Conservation (phyloP, 2,797 vertebrate genomes). For the Phylloscopus collybita region DNA sequence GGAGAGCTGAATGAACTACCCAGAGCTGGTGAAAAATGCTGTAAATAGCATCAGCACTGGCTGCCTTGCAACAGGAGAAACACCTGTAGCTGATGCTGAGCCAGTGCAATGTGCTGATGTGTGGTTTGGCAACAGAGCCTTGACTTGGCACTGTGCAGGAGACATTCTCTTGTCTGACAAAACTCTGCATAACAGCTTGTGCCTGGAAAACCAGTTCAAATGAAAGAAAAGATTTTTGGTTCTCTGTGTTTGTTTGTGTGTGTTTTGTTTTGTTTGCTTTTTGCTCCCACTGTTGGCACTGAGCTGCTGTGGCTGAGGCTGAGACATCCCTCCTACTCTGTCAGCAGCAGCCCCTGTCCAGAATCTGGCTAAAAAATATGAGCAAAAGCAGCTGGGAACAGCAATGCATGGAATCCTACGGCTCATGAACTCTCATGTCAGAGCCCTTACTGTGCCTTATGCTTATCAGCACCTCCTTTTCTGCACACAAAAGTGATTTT, state of each 20-base stretch:
- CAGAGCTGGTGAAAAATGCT: background rate
- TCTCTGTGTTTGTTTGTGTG: background rate
- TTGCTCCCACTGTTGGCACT: background rate
- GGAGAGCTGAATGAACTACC: background rate
- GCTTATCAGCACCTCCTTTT: background rate
- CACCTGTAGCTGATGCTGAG: background rate
- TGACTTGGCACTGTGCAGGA: background rate
- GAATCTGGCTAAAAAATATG: background rate
- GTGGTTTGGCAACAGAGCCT: background rate
- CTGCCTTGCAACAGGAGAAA: background rate
- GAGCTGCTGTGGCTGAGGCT: background rate
- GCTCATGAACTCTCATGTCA: background rate
- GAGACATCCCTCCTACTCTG: background rate
- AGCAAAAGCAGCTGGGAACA: background rate
- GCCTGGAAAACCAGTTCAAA: background rate
- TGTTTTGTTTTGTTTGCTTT: background rate
- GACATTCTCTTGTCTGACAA: background rate
- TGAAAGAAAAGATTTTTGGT: background rate
- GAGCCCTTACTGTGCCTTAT: background rate
- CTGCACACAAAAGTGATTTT: rapidly evolving
- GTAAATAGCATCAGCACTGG: background rate
- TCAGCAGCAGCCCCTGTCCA: background rate
- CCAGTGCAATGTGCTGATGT: background rate
- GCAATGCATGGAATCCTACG: background rate
- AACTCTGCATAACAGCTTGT: background rate